These are phyloP conservation scores for Acanthornis magna DNA, from an alignment of 2,797 vertebrate genomes.

Conservation along the genomic window DNA sequence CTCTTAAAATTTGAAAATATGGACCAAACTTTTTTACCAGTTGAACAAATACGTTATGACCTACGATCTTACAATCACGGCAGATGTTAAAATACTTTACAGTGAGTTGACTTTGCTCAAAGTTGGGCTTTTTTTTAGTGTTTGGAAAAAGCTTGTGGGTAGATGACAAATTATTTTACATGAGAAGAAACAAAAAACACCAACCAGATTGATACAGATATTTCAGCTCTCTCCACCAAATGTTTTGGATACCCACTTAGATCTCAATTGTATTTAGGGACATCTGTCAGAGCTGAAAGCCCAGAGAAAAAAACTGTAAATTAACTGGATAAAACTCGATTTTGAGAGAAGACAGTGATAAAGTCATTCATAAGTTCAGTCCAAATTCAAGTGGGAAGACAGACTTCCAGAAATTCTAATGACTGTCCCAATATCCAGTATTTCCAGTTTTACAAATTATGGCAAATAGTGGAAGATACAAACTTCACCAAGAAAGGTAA, in stretches of 20 bases:
- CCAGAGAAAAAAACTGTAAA: neutral
- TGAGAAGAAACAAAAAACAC: neutral
- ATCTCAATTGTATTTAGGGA: neutral
- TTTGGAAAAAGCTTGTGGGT: neutral
- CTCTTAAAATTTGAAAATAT: neutral
- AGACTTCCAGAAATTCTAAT: neutral
- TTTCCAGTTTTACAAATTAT: neutral
- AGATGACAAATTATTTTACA: neutral
- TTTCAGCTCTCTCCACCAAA: constrained; percentile 17
- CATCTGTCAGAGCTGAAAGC: neutral
- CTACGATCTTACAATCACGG: neutral
- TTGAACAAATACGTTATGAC: neutral
- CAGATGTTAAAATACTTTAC: neutral
- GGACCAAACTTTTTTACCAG: neutral
- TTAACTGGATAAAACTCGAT: neutral
- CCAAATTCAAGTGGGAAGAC: neutral
- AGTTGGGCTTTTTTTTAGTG: neutral
- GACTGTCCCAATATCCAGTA: neutral
- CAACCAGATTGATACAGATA: constrained; percentile 1
- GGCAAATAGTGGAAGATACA: neutral
- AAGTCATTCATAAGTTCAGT: neutral
- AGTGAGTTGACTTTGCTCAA: neutral
- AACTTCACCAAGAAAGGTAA: neutral
- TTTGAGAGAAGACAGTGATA: neutral
- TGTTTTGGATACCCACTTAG: neutral